A percentile compares a stretch with the other conserved stretches of the same genome.
phyloP scores from a whole-genome alignment of 2,113 vertebrate species.

The Oncorhynchus clarkii region DNA sequence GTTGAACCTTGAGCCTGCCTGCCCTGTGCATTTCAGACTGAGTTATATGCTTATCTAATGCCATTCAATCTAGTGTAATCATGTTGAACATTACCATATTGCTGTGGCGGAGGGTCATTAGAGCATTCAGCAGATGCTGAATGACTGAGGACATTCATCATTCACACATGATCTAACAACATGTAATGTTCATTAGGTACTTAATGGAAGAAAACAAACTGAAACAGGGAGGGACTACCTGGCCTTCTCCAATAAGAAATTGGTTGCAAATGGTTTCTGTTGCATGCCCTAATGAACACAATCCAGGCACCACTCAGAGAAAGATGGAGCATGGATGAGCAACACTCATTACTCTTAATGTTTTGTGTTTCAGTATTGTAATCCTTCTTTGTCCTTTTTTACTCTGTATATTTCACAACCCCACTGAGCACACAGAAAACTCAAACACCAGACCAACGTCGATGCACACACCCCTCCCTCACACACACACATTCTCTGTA shows the following conservation, averaged over 20 bases:
- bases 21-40: not conserved
- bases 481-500: slow-evolving; percentile 6
- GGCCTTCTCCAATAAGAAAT: no score
- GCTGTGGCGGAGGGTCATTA: not conserved
- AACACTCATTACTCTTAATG: not conserved
- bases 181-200: not conserved
- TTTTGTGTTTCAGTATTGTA: not conserved
- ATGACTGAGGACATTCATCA: slow-evolving; percentile 22
- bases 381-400: not conserved
- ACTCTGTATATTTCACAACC: not conserved
- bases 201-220: no score
- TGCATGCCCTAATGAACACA: no score
- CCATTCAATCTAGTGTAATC: slow-evolving; percentile 14
- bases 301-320: not conserved
- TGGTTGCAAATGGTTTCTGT: no score
- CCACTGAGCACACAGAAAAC: not conserved
- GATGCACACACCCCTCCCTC: not conserved
- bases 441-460: not conserved
- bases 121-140: not conserved
- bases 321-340: not conserved
- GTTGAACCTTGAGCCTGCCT: not conserved
- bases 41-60: slow-evolving; percentile 19
- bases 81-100: slow-evolving; percentile 29
- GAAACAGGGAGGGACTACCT: not conserved
- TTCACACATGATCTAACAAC: not conserved